Base-by-base conservation (phyloP, 2,888 invertebrate genomes). In the Lepidonotus clava region DNA sequence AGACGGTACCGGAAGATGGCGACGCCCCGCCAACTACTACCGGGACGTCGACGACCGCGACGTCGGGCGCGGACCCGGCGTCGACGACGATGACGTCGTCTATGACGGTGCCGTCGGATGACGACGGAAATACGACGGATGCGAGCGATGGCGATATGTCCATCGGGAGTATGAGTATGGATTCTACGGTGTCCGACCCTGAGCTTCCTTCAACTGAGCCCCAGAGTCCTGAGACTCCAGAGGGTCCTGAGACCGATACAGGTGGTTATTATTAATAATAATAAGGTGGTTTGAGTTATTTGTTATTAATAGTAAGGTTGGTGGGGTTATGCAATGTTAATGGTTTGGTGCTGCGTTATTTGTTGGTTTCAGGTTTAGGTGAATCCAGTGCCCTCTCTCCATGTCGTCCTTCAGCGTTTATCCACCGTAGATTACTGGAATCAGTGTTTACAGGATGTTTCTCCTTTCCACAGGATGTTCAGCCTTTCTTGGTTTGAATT, bases 71-170 rank as follows among this genome's bases (percentile, higher is more conserved):
- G 14, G 56, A n/a, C 18, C 6, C 56, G 5, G n/a, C 56, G 14
- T 18, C 71, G 36, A 71, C 71, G 38, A 36, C 38, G 1, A 34
- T 21, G 21, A 1, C 36, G 14, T 34, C 71, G 4, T 38, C 2
- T 18, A 38, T 38, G 71, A 18, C 71, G 21, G n/a, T 14, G 51
- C 80, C 80, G 11, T 51, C 80, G 6, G 80, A 80, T 18, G 41
- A 41, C 14, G 80, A 80, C 32, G 80, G 80, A 1, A 80, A 80
- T 28, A 80, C 80, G 46, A 80, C 80, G 1, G 80, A 80, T 21
- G 80, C 80, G 5, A 80, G 80, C 46, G 80, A 80, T 34, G 80
- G 80, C 28, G 80, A 80, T 14, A 46, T 80, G 80, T 80, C 80
- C 2, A 18, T 80, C n/a, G 80, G 51, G 8, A 80, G 80, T 24